Evolutionary conservation across 2,113 vertebrate genomes (phyloP), one percentile per base, ranked within the genome.

Genomic region (Pogonocichla stellata): DNA sequence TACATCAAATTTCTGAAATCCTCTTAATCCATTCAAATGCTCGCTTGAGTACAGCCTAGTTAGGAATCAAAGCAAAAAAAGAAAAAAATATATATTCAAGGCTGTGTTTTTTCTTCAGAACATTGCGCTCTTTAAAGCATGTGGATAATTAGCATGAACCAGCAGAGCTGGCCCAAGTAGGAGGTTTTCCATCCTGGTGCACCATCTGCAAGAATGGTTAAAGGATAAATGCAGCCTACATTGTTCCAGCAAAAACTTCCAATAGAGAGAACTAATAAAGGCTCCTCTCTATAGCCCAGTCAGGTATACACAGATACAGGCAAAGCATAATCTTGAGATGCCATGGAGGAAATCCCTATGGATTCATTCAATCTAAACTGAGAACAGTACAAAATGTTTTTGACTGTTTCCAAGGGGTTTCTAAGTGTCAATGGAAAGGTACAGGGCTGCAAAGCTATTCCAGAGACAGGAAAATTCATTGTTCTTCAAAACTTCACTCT

Each of bases 381-480:
- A 42, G 98, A 98, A 94, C 99, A 99, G 65, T 86, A 94, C 73
- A 98, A 92, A 86, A 98, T 96, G 2, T 89, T 97, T 97, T 91
- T 90, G 97, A 33, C 96, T 97, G 77, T 98, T 97, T 84, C 91
- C 93, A 53, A 98, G 96, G 38, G 71, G 78, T 87, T 98, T 98
- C 80, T 97, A 98, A 78, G 98, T 95, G 19, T 96, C 95, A 77
- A 66, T 96, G 5, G 98, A 98, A 73, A 98, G 98, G 84, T 98
- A 99, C 12, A 98, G 94, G 16, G 97, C 98, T 25, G 97, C 96
- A 94, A 98, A 99, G 96, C 96, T 98, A 90, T 98, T 98, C 98
- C 98, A 99, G 61, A 99, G 94, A 98, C 99, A 99, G 60, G 91
- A 94, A 80, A 99, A 97, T 81, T 98, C 95, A 14, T 98, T 98